Conservation (phyloP, 2,888 invertebrate species). For the Perdita meconis region DNA sequence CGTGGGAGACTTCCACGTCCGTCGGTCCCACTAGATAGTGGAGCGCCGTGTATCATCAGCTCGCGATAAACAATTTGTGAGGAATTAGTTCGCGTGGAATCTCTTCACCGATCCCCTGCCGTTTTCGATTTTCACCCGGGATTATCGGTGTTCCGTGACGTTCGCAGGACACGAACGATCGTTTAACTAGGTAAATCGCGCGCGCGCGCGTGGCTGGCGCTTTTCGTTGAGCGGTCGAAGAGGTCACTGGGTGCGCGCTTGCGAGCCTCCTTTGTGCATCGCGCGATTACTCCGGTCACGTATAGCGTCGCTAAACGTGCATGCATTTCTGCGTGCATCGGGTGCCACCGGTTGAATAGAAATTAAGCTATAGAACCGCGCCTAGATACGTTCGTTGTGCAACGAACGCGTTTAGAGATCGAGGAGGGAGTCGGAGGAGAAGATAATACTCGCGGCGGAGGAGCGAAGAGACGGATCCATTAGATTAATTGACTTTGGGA, state of each 20-base stretch:
- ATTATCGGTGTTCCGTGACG: too few species aligned
- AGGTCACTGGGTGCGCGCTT: constrained; percentile 12
- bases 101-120: too few species aligned
- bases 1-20: too few species aligned
- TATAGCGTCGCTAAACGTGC: constrained; percentile 28
- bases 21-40: too few species aligned
- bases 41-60: too few species aligned
- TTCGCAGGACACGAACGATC: too few species aligned
- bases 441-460: constrained; percentile 4
- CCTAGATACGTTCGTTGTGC: constrained; percentile 76
- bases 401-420: constrained; percentile 62
- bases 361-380: constrained; percentile 75
- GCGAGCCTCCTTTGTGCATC: constrained; percentile 22
- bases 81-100: too few species aligned
- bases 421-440: constrained; percentile 2
- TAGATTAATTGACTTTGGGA: constrained; percentile 73
- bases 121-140: too few species aligned
- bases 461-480: constrained; percentile 58
- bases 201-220: constrained; percentile 5
- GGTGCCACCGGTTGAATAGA: constrained; percentile 63
- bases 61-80: too few species aligned
- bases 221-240: constrained; percentile 3
- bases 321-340: constrained; percentile 50
- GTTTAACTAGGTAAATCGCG: too few species aligned
- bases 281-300: constrained; percentile 44